phyloP scores from a whole-genome alignment of 1,140 invertebrate species.

The Heliconius hewitsoni region DNA sequence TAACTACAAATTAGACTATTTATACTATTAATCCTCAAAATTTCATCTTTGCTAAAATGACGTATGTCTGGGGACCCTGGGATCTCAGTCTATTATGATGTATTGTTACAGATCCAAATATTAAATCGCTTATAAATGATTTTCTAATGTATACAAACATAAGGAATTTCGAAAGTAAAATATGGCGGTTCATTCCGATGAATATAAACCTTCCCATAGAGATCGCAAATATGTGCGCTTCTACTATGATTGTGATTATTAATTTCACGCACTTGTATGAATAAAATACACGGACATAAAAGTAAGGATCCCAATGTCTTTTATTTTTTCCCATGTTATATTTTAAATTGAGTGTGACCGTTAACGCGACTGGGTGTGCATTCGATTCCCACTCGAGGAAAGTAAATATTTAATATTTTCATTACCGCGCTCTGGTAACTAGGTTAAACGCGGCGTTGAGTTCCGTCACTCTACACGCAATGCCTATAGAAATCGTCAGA shows the following conservation, averaged over 20 bases:
- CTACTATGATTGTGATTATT: constrained; percentile 67
- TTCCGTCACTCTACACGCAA: too few relatives aligned
- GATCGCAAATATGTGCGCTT: constrained; percentile 57
- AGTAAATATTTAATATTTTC: too few relatives aligned
- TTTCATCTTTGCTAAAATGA: too few relatives aligned
- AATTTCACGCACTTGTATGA: constrained; percentile 71
- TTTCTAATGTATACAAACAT: constrained; percentile 61
- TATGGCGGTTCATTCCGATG: constrained; percentile 66
- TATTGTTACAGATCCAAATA: constrained; percentile 52
- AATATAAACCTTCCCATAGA: constrained; percentile 58
- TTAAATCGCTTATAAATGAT: constrained; percentile 53
- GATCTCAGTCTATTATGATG: neutral
- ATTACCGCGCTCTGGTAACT: too few relatives aligned
- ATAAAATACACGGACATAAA: constrained; percentile 31
- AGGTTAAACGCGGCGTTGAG: too few relatives aligned
- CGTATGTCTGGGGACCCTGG: too few relatives aligned
- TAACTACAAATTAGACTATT: too few relatives aligned
- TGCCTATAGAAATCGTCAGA: too few relatives aligned
- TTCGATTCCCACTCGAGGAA: too few relatives aligned
- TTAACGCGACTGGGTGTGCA: too few relatives aligned
- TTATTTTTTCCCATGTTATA: neutral
- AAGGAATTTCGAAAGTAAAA: constrained; percentile 54
- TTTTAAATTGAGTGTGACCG: too few relatives aligned
- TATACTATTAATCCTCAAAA: too few relatives aligned
- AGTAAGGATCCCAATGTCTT: neutral